Base-by-base conservation (phyloP, 2,797 vertebrate genomes). In the Anguilla marmorata region DNA sequence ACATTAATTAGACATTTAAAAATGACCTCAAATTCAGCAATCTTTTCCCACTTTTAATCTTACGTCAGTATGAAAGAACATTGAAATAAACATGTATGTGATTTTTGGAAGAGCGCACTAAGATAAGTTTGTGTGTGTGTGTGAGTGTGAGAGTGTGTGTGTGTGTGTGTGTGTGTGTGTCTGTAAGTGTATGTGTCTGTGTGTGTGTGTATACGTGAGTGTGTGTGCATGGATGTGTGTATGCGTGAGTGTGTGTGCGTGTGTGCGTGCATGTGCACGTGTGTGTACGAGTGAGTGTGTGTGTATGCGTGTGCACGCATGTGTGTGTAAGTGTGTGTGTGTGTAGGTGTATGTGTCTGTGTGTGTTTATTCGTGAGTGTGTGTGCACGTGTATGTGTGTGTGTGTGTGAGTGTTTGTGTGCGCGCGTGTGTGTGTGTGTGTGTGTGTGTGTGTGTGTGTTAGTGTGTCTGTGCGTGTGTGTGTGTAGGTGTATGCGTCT, bases 381-480 rank as follows among this genome's bases (percentile, higher is more conserved):
- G 69, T 85, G 87, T 88, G 76, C 60, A 74, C 84, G 88, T 91
- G 88, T 91, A 84, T 90, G 89, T 88, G 76, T 66, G 50, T 84
- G 79, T 41, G 48, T 66, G 3, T 2, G 19, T 83, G 69, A 87
- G 82, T 85, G 88, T 84, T 50, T 87, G 86, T 88, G 88, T 54
- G 60, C 85, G 41, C 33, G 19, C 27, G 37, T 84, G 85, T n/a
- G 83, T 14, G 24, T 86, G 8, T 16, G 7, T 86, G 87, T 89
- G 48, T 90, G 93, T 88, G 88, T 86, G 88, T 89, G 63, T 69
- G 63, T 69, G 63, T 69, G 63, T 27, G 11, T 74, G 72, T 37
- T 1, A 14, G 30, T 80, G 76, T 80, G 76, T 80, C 6, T 52
- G 50, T 7, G 50, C 6, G 50, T 52, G 50, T 52, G 50, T 83